These are phyloP conservation scores for Syrista parreyssii DNA, from an alignment of 2,888 invertebrate genomes.

Conservation along the genomic window DNA sequence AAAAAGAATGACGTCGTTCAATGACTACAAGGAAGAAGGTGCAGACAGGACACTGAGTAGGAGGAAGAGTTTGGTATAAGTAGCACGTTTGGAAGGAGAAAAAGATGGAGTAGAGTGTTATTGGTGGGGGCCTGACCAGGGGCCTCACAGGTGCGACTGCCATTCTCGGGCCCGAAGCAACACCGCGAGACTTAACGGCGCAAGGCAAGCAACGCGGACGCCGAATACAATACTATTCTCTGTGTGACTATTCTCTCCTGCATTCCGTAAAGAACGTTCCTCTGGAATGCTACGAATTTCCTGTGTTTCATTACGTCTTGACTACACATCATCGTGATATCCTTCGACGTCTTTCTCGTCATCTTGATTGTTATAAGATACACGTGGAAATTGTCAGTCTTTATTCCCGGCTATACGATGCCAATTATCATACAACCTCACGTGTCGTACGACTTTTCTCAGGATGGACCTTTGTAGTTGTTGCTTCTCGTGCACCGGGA, in stretches of 20 bases:
- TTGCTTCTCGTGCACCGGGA: not conserved
- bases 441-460: not conserved
- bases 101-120: not conserved
- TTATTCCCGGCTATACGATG: not conserved
- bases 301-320: not conserved
- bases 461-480: not conserved
- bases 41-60: constrained; percentile 8
- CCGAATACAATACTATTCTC: not conserved
- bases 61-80: not conserved
- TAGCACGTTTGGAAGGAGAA: not conserved
- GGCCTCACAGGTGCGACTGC: constrained; percentile 51
- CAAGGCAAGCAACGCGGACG: not conserved
- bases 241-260: not conserved
- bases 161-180: not conserved
- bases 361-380: not conserved
- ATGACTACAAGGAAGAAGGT: not conserved
- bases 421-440: not conserved
- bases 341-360: not conserved
- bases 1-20: not conserved
- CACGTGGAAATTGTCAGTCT: not conserved
- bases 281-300: not conserved
- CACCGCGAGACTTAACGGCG: not conserved
- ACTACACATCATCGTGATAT: not conserved
- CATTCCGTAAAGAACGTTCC: not conserved
- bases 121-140: constrained; percentile 19